Base-by-base conservation (phyloP, 1,140 invertebrate genomes). In the Frieseomelitta varia region DNA sequence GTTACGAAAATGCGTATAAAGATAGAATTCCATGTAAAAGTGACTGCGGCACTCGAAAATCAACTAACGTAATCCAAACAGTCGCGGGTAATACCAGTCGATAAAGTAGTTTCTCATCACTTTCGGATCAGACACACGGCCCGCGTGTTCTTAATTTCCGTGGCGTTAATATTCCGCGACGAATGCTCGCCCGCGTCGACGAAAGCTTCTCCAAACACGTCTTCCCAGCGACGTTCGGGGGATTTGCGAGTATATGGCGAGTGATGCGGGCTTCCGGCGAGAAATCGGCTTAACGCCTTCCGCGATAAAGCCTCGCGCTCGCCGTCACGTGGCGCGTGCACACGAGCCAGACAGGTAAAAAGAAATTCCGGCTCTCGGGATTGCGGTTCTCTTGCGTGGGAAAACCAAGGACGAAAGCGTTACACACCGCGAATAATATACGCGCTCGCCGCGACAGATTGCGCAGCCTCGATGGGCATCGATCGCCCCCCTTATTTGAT, bases 321-420 rank as follows among this genome's bases (percentile, higher is more conserved):
- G 58, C 24, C 58, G 58, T 61, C 58, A 61, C 58, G 58, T 61
- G 58, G 24, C 12, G 58, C 12, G 3, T 12, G 0, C 12, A n/a
- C 24, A 21, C 19, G 10, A 10, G 10, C 19, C 14, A 61, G 0
- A n/a, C 0, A 11, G 12, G 2, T 21, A 12, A 0, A 12, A 24
- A 24, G 58, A 61, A 61, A 61, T 24, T n/a, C 24, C 58, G 24
- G 14, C 24, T n/a, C 58, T 61, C 58, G 58, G 24, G 4, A 61
- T 61, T 61, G 58, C 58, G 10, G 2, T 61, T 61, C 24, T n/a
- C 14, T n/a, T n/a, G 10, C 58, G 1, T n/a, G 21, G 58, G 2
- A 61, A 61, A n/a, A 24, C 30, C 30, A 30, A 30, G 30, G 30
- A n/a, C n/a, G n/a, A n/a, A 30, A 30, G 30, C 30, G 30, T 30